These are phyloP conservation scores for Corvus hawaiiensis DNA, from an alignment of 2,113 vertebrate species.

Conservation along the genomic window DNA sequence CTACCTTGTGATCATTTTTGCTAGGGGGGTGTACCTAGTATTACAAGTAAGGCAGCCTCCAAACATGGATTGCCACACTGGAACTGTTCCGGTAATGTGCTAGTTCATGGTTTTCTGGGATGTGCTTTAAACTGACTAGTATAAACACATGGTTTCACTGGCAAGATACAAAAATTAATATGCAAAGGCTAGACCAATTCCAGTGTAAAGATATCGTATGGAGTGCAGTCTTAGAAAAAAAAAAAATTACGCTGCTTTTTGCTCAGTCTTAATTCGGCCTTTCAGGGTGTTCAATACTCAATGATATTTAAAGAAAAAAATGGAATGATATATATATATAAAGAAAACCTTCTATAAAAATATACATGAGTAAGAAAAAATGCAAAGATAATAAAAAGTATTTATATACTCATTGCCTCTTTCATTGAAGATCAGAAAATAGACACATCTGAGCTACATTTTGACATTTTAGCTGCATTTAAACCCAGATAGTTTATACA, in stretches of 20 bases:
- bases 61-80: background rate
- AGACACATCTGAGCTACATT: background rate
- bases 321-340: background rate
- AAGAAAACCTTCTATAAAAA: background rate
- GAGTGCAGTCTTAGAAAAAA: background rate
- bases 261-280: background rate
- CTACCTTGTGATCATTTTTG: background rate
- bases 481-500: background rate
- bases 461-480: background rate
- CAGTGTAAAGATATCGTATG: background rate
- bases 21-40: fast-evolving
- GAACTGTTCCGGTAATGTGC: background rate
- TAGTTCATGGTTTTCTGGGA: background rate
- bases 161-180: background rate
- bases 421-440: background rate
- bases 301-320: background rate
- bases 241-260: background rate
- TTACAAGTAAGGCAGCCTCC: background rate
- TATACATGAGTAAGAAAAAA: background rate
- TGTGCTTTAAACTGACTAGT: background rate
- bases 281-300: background rate
- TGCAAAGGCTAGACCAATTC: background rate
- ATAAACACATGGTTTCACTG: background rate
- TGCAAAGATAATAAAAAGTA: background rate
- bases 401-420: background rate